Evolutionary conservation across 2,797 vertebrate genomes (phyloP).

Genomic region (Cyclura pinguis): DNA sequence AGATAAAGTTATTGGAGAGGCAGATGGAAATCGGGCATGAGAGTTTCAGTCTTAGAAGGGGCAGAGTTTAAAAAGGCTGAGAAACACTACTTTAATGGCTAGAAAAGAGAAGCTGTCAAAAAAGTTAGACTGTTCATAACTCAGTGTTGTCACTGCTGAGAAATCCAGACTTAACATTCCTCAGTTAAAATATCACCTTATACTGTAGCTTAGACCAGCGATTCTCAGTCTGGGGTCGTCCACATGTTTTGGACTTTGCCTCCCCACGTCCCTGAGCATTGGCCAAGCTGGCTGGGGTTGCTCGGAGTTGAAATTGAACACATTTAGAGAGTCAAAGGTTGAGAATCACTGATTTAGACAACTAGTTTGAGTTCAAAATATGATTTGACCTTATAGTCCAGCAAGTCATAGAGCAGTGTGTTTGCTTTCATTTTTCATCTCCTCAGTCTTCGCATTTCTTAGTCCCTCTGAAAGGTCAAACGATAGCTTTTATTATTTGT

Average conservation of each 20-base stretch:
- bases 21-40: no score
- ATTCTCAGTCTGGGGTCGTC: background rate
- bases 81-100: background rate
- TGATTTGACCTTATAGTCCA: background rate
- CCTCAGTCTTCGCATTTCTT: background rate
- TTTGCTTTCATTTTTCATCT: background rate
- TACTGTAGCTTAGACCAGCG: background rate
- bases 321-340: no score
- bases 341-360: no score
- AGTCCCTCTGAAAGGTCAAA: background rate
- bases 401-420: background rate
- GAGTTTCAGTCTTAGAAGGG: no score
- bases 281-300: no score
- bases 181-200: background rate
- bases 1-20: no score
- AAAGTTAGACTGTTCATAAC: background rate
- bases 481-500: background rate
- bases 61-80: no score
- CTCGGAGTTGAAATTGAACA: no score
- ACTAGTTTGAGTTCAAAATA: background rate
- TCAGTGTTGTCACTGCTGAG: background rate
- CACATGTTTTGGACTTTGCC: background rate
- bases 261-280: background rate
- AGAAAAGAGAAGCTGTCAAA: background rate
- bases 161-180: background rate